These are phyloP conservation scores for Omphaloscelis lunosa DNA, from an alignment of 2,888 invertebrate genomes.

Conservation along the genomic window DNA sequence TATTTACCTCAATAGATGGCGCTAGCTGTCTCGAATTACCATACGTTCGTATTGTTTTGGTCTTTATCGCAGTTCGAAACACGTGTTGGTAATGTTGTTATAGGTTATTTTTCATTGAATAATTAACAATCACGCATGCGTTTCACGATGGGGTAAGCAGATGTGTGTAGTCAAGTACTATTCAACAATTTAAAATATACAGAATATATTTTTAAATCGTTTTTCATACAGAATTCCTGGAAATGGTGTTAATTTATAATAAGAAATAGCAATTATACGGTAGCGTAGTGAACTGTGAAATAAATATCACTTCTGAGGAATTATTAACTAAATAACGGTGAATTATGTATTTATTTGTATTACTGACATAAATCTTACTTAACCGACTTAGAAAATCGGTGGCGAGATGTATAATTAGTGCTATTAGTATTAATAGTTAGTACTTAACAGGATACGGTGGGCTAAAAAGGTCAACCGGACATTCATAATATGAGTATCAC, in stretches of 20 bases:
- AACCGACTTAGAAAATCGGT: conserved; percentile 12
- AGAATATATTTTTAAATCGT: background rate
- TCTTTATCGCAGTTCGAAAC: conserved; percentile 22
- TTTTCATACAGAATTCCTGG: conserved; percentile 12
- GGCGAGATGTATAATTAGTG: background rate
- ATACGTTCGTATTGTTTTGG: conserved; percentile 28
- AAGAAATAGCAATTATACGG: conserved; percentile 14
- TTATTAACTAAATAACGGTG: conserved; percentile 26
- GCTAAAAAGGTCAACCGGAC: conserved; percentile 11
- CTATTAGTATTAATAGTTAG: too few relatives aligned
- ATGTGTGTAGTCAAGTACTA: background rate
- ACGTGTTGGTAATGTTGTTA: conserved; percentile 27
- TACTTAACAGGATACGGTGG: background rate
- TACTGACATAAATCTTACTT: conserved; percentile 6
- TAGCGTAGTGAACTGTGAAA: conserved; percentile 25
- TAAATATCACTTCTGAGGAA: conserved; percentile 22
- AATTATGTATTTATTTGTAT: conserved; percentile 37
- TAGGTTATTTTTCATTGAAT: conserved; percentile 25
- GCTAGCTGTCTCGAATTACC: conserved; percentile 22
- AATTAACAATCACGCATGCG: background rate
- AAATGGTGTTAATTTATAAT: conserved; percentile 16
- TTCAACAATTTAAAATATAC: background rate
- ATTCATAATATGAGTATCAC: background rate
- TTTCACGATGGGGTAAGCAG: background rate
- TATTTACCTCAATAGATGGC: conserved; percentile 47